These are phyloP conservation scores for Pteropus rufus DNA, from an alignment of 2,797 vertebrate genomes.

Conservation along the genomic window DNA sequence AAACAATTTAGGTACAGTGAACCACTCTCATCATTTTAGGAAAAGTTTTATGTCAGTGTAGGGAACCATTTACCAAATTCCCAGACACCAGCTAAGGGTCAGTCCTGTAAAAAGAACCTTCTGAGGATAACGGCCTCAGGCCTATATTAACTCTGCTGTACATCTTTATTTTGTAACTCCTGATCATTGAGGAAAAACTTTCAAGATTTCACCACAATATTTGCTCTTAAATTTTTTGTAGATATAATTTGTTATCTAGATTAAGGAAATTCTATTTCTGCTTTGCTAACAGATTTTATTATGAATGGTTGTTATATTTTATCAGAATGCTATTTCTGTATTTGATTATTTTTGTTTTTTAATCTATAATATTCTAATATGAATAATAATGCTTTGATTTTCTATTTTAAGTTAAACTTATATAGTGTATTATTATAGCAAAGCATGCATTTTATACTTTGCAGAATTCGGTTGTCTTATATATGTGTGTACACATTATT, in stretches of 20 bases:
- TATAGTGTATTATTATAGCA: neutral
- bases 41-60: neutral
- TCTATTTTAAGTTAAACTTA: neutral
- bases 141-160: neutral
- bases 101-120: neutral
- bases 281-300: neutral
- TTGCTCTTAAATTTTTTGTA: neutral
- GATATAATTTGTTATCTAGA: neutral
- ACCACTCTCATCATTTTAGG: neutral
- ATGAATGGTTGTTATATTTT: neutral
- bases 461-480: neutral
- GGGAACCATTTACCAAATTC: neutral
- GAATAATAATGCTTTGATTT: neutral
- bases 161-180: neutral
- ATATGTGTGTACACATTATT: neutral
- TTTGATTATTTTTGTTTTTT: conserved; percentile 1
- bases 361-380: neutral
- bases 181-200: neutral
- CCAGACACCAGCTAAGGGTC: neutral
- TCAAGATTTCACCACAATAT: neutral
- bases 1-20: neutral
- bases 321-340: neutral
- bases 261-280: neutral
- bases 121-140: neutral
- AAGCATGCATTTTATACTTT: neutral